Base-by-base conservation (phyloP, 92 coral and sea anemone species). In the Epizoanthus rinbou region DNA sequence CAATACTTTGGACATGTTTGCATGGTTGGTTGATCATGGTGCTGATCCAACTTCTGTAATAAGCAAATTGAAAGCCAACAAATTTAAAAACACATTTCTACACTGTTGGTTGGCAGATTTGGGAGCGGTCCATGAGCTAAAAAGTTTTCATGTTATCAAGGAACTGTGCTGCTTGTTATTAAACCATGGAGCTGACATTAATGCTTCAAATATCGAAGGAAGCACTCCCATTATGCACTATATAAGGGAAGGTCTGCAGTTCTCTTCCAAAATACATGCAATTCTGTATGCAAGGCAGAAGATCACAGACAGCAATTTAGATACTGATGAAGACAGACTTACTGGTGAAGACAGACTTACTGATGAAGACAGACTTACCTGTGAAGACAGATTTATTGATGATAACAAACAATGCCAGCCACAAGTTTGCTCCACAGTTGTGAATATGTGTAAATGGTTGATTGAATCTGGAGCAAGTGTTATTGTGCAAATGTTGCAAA, bases 101-200 rank as follows among this genome's bases (percentile, higher is more conserved):
- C 74, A 69, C 10, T n/a, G 3, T 7, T 43, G 21, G 24, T 39
- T 69, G 25, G 56, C 2, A 69, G 3, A 6, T 17, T 3, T 69
- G 25, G 39, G 9, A 17, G 1, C 0, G 15, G 16, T 69, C 22
- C 10, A 21, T 19, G 15, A 69, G 37, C 17, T 28, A 39, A 41
- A 69, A 5, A 6, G 43, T 50, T 11, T 35, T 13, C 74, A 69
- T 69, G 52, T 69, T 8, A 16, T 69, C 11, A 69, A 16, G 43
- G 74, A 69, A 35, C 6, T 69, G 47, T 69, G 74, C 7, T 13
- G 19, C 24, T 33, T 69, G 18, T 69, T 69, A 47, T 37, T 69
- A 6, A 69, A 7, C 25, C 56, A 69, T 69, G 74, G 56, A 69
- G 74, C 74, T 69, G 74, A 69, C 28, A 69, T 41, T 17, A 69